A percentile compares a stretch with the other conserved stretches of the same genome.
Evolutionary conservation across 2,888 invertebrate genomes (phyloP).

Genomic region (Ctena decussata): DNA sequence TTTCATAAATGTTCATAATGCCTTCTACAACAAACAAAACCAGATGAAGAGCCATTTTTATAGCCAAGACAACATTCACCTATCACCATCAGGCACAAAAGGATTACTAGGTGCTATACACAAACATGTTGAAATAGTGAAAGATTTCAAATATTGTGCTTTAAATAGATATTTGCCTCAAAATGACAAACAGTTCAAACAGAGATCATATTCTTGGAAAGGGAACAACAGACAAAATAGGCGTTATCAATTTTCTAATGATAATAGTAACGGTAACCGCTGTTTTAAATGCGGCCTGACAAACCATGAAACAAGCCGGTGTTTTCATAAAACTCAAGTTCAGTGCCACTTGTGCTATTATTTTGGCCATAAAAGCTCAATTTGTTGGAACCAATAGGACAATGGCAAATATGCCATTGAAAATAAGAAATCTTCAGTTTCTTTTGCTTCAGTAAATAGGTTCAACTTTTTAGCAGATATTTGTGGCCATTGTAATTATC

Average conservation of each 20-base stretch:
- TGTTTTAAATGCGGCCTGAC: neutral
- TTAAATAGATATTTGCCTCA: neutral
- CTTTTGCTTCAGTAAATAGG: too few relatives aligned
- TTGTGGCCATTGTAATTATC: too few relatives aligned
- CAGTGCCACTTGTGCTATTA: neutral
- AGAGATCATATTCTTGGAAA: neutral
- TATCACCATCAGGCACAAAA: neutral
- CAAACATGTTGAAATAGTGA: neutral
- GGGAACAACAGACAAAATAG: neutral
- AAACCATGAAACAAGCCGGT: neutral
- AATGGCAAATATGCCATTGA: constrained; percentile 6
- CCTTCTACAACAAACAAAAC: neutral
- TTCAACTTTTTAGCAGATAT: too few relatives aligned
- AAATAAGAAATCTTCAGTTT: too few relatives aligned
- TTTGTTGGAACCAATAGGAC: neutral
- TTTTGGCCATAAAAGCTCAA: neutral
- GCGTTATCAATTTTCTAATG: neutral
- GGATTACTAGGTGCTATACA: neutral
- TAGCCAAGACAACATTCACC: neutral
- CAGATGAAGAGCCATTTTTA: neutral
- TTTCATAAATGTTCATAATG: neutral
- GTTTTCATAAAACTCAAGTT: neutral
- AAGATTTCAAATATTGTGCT: neutral
- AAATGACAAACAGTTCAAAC: neutral
- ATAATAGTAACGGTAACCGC: neutral